phyloP scores from a whole-genome alignment of 2,113 vertebrate species.

The Willisornis vidua region DNA sequence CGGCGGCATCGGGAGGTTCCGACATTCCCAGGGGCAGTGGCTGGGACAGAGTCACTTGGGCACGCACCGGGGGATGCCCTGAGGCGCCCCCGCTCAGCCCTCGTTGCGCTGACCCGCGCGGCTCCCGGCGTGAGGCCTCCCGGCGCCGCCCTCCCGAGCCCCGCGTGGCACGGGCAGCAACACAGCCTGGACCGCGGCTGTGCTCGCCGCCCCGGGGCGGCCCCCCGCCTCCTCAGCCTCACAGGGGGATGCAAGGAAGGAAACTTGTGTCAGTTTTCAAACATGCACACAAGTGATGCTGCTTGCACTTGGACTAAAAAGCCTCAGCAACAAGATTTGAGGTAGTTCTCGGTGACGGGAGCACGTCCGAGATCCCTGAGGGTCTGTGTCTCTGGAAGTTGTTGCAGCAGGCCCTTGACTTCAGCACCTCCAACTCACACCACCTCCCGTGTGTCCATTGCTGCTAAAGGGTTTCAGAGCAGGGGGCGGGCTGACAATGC shows the following conservation, averaged over 20 bases:
- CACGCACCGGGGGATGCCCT: fast-evolving
- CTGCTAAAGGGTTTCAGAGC: not conserved
- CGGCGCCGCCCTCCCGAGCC: not conserved
- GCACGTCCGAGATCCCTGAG: not conserved
- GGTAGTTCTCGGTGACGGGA: not conserved
- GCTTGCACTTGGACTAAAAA: not conserved
- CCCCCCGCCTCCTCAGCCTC: not conserved
- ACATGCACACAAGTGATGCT: fast-evolving
- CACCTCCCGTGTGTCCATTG: fast-evolving
- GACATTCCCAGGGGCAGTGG: fast-evolving
- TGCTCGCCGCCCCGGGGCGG: fast-evolving
- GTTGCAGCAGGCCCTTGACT: fast-evolving
- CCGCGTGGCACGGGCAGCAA: not conserved
- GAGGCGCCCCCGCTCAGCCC: not conserved
- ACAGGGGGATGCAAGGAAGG: not conserved
- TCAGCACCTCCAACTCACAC: not conserved
- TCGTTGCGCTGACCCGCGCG: not conserved
- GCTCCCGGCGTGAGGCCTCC: not conserved
- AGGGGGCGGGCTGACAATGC: not conserved
- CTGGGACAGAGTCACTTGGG: fast-evolving
- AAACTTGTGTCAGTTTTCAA: fast-evolving
- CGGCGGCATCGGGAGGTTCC: too few relatives aligned
- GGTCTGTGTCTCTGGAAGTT: not conserved
- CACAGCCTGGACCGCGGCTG: fast-evolving
- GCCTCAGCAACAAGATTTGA: not conserved